phyloP scores from a whole-genome alignment of 2,113 vertebrate species.

The Gambusia affinis region DNA sequence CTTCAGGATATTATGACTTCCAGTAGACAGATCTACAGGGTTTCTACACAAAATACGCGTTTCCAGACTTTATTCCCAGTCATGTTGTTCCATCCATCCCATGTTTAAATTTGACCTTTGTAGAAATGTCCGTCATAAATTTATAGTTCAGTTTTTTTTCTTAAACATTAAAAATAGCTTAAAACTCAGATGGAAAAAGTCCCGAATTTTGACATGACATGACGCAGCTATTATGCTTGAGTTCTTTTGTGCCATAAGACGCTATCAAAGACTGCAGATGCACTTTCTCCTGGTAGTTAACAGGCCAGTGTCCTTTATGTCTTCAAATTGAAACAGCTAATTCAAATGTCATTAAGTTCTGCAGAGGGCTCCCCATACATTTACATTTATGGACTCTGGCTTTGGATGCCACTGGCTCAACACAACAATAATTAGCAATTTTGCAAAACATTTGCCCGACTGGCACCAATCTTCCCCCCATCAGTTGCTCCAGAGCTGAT shows the following conservation, averaged over 20 bases:
- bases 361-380: no score
- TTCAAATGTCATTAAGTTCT: no score
- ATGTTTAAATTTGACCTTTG: no score
- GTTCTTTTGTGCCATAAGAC: neutral
- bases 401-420: slow-evolving; percentile 9
- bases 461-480: slow-evolving; percentile 30
- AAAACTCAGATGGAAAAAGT: no score
- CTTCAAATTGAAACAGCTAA: no score
- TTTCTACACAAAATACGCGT: no score
- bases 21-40: slow-evolving; percentile 29
- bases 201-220: neutral
- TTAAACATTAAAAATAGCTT: neutral
- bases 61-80: neutral
- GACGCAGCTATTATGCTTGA: neutral
- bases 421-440: slow-evolving; percentile 11
- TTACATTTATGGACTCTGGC: no score
- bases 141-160: neutral
- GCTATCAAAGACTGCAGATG: slow-evolving; percentile 5
- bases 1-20: slow-evolving; percentile 37
- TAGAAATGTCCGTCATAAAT: neutral
- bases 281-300: slow-evolving; percentile 1
- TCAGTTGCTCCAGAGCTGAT: slow-evolving; percentile 15
- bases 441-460: neutral
- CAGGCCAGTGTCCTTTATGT: no score
- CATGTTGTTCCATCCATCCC: neutral